Evolutionary conservation across 2,113 vertebrate species (phyloP), one percentile per base, ranked within the genome.

Genomic region (Malaclemys terrapin): DNA sequence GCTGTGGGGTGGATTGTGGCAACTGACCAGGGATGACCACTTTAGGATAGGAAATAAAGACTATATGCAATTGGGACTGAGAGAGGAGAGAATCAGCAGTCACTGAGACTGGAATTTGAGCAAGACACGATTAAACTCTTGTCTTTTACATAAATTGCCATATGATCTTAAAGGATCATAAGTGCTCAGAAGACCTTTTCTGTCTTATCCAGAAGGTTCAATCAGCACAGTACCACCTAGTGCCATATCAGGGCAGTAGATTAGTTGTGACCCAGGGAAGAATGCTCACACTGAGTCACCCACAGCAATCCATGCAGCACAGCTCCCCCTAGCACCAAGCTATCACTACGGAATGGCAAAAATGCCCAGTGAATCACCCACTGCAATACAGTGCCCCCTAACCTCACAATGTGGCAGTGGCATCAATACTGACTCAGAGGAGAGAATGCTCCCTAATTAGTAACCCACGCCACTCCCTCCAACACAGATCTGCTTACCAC

Each of bases 81-180:
- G 62, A 84, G 54, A 94, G 54, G 76, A 69, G 76, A 27, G 38
- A 65, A 78, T 65, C 0, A 24, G 45, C 2, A 31, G 47, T 80
- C 88, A 94, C 88, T 80, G 75, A 78, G 31, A 19, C 89, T 82
- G 86, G 75, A 89, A 91, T 72, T 38, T 42, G 42, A 29, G 59
- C 50, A 87, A 86, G 89, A 52, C 9, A 12, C 42, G 38, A 45
- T 78, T 47, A 45, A 42, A 24, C 80, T 57, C 57, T 6, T 84
- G 91, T 65, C 45, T 93, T 79, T 88, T 65, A 4, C 13, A 29
- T 12, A 56, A 57, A 45, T 25, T 82, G 53, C 54, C 31, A 2
- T 4, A 13, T 42, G 29, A 31, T 42, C 54, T 81, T 50, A 59
- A 12, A 49, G 82, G 72, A 38, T 22, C 20, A 25, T 14, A 84